Evolutionary conservation across 2,797 vertebrate genomes (phyloP), one percentile per base, ranked within the genome.

Genomic region (Staurois parvus): DNA sequence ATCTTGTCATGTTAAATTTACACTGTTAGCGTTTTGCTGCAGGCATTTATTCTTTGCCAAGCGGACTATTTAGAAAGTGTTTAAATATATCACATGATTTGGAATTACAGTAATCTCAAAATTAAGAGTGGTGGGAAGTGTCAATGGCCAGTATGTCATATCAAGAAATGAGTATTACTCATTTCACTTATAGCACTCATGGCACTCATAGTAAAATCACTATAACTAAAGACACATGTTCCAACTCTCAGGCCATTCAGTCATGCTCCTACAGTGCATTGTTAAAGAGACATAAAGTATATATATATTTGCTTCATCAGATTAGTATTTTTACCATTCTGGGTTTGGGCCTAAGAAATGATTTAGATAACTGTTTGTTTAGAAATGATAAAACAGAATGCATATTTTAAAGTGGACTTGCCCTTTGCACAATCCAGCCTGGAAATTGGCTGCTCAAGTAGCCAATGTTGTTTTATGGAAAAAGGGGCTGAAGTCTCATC

Each of bases 1-100:
- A 86, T 86, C 79, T 77, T 86, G 79, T 86, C 84, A 34, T 64
- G 64, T 62, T 67, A 75, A 80, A 79, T 85, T 85, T 67, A 74
- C 84, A 73, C 24, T 66, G 73, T 74, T 45, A 30, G 11, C 59
- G 48, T 48, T 3, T 52, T 62, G 30, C 45, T 64, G 24, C 40
- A 37, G 68, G 29, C 32, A n/a, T 37, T 32, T 11, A 21, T 85
- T 74, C n/a, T 72, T 62, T n/a, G 26, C 24, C 32, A 48, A 26
- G 45, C 72, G 26, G 70, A 29, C 30, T 68, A 81, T 75, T 85
- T 69, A 75, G 19, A 52, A 85, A 72, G 52, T 32, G 69, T 66
- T 79, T 79, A 79, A 85, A 79, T 66, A 85, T 81, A 81, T 76
- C 48, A 40, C 11, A 10, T 32, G 24, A 0, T 21, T 56, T 15